Evolutionary conservation across 2,797 vertebrate genomes (phyloP).

Genomic region (Pseudochaenichthys georgianus): DNA sequence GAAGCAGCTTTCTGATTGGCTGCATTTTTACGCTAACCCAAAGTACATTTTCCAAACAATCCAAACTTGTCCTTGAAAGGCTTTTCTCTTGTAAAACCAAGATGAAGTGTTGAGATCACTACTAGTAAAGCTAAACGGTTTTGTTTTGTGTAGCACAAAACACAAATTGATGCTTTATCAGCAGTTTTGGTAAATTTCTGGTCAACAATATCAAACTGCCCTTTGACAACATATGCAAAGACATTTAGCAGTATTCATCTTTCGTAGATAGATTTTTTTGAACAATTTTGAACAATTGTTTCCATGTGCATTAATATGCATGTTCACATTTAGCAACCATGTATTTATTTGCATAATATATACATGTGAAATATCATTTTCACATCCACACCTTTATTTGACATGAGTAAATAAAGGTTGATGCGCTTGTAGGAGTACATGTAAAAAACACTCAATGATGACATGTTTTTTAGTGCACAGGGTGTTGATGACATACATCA

Average conservation of each 20-base stretch:
- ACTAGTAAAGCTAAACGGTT: background rate
- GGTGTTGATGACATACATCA: slow-evolving; percentile 42
- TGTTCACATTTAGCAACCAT: slow-evolving; percentile 50
- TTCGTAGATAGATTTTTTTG: background rate
- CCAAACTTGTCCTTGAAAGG: background rate
- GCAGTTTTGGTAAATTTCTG: no score
- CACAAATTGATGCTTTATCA: background rate
- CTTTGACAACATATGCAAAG: background rate
- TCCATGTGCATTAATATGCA: slow-evolving; percentile 35
- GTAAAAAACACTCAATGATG: slow-evolving; percentile 52
- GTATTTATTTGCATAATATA: slow-evolving; percentile 53
- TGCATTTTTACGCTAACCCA: background rate
- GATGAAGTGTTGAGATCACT: background rate
- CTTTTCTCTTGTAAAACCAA: background rate
- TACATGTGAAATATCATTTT: slow-evolving; percentile 45
- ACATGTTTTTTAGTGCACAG: slow-evolving; percentile 63
- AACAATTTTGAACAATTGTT: slow-evolving; percentile 2
- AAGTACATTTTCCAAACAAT: background rate
- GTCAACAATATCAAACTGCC: slow-evolving; percentile 1
- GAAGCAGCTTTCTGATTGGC: background rate
- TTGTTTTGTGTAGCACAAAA: background rate
- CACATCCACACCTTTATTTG: slow-evolving; percentile 67
- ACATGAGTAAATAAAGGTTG: slow-evolving; percentile 63
- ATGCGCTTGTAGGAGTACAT: slow-evolving; percentile 43
- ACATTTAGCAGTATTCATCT: slow-evolving; percentile 25